These are phyloP conservation scores for Meliscaeva auricollis DNA, from an alignment of 2,888 invertebrate species.

Conservation along the genomic window DNA sequence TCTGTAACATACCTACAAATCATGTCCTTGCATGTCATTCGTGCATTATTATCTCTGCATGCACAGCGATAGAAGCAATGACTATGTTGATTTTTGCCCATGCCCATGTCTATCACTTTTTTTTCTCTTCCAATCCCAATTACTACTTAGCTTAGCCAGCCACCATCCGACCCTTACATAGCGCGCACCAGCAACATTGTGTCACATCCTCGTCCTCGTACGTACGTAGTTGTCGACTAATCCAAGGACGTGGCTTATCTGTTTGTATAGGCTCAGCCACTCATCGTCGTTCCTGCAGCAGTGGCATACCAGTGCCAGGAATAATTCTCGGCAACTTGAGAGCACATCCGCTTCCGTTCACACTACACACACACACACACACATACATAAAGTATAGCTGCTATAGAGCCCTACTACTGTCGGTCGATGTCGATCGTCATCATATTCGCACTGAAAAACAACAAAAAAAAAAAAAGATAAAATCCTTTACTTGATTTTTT, in stretches of 20 bases:
- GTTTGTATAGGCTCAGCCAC: constrained; percentile 75
- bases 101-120: constrained; percentile 12
- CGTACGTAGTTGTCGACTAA: constrained; percentile 62
- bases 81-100: constrained; percentile 30
- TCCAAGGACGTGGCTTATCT: constrained; percentile 76
- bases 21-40: constrained; percentile 71
- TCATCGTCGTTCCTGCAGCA: constrained; percentile 41
- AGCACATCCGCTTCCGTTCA: constrained; percentile 59
- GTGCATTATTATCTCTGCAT: constrained; percentile 73
- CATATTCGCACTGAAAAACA: constrained; percentile 42
- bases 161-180: neutral
- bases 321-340: constrained; percentile 34
- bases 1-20: constrained; percentile 53
- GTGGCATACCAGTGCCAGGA: constrained; percentile 35
- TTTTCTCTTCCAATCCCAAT: constrained; percentile 43
- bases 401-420: constrained; percentile 10
- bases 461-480: constrained; percentile 25
- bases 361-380: constrained; percentile 3
- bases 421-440: constrained; percentile 66
- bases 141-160: constrained; percentile 60
- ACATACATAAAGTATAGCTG: neutral
- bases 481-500: constrained; percentile 65
- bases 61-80: constrained; percentile 59
- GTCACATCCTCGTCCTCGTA: constrained; percentile 63
- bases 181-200: constrained; percentile 42